Percentiles rank a stretch among this genome's conserved stretches.
These are phyloP conservation scores for Heliothis peltigera DNA, from an alignment of 2,888 invertebrate genomes.

Conservation along the genomic window DNA sequence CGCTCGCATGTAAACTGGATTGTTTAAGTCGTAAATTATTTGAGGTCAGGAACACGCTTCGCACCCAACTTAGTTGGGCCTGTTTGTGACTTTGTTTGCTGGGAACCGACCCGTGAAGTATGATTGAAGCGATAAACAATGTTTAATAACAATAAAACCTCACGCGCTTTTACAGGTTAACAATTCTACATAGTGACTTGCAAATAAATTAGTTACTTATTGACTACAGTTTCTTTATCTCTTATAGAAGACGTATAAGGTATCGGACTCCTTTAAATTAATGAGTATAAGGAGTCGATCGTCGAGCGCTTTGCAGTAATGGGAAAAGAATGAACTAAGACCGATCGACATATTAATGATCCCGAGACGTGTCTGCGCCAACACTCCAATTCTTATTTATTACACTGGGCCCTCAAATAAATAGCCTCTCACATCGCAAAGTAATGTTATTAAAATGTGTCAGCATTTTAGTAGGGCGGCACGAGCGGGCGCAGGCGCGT, in stretches of 20 bases:
- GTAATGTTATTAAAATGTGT: conserved; percentile 90
- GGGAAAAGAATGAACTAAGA: conserved; percentile 81
- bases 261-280: conserved; percentile 55
- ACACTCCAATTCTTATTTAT: conserved; percentile 88
- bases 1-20: conserved; percentile 78
- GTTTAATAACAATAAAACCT: conserved; percentile 61
- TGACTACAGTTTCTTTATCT: conserved; percentile 14
- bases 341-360: conserved; percentile 83
- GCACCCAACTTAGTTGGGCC: conserved; percentile 74
- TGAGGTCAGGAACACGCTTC: conserved; percentile 80
- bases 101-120: conserved; percentile 72
- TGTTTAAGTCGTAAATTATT: conserved; percentile 84
- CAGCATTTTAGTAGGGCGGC: conserved; percentile 84
- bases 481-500: conserved; percentile 69
- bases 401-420: conserved; percentile 86
- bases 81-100: conserved; percentile 79
- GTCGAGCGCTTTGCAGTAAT: conserved; percentile 67
- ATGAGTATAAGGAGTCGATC: conserved; percentile 53
- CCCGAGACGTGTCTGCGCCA: conserved; percentile 80
- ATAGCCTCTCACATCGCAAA: conserved; percentile 86
- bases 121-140: conserved; percentile 72
- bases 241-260: conserved; percentile 25
- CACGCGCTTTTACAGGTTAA: conserved; percentile 26
- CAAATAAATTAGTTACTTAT: conserved; percentile 31
- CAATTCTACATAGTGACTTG: conserved; percentile 24